Percentiles rank a stretch among this genome's conserved stretches.
Conservation (phyloP, 2,797 vertebrate species). For the Lates japonicus region DNA sequence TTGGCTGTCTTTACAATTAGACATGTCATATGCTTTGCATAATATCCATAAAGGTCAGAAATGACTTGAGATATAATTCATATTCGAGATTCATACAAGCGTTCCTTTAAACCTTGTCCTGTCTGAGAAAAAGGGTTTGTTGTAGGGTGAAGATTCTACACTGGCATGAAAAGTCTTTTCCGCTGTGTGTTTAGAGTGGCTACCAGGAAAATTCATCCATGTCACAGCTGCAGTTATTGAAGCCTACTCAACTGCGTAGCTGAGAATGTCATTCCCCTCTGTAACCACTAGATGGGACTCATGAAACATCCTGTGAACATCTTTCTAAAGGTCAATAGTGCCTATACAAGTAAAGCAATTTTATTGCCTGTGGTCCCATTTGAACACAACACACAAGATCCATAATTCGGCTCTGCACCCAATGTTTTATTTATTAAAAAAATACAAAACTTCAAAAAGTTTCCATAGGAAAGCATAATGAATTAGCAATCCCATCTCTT, state of each 20-base stretch:
- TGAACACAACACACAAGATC: constrained; percentile 9
- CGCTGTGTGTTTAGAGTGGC: not conserved
- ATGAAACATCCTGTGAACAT: not conserved
- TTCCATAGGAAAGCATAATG: constrained; percentile 98
- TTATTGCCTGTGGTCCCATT: not conserved
- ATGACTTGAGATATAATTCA: not conserved
- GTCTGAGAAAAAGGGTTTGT: no score
- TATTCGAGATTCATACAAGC: not conserved
- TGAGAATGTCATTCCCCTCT: not conserved
- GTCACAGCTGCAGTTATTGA: not conserved
- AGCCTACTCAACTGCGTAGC: not conserved
- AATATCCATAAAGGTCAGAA: not conserved
- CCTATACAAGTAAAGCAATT: rapidly evolving
- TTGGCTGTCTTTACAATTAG: no score
- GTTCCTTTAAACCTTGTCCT: not conserved
- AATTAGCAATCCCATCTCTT: constrained; percentile 93
- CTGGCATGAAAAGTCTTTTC: not conserved
- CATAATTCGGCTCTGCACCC: constrained; percentile 46
- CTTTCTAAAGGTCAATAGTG: no score
- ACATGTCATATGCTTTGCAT: not conserved
- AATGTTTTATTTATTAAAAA: constrained; percentile 84
- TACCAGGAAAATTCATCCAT: no score
- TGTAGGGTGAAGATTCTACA: not conserved
- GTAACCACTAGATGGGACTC: constrained; percentile 22
- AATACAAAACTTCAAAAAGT: constrained; percentile 91